Evolutionary conservation across 2,888 invertebrate species (phyloP), one percentile per base, ranked within the genome.

Genomic region (Idaea aversata): DNA sequence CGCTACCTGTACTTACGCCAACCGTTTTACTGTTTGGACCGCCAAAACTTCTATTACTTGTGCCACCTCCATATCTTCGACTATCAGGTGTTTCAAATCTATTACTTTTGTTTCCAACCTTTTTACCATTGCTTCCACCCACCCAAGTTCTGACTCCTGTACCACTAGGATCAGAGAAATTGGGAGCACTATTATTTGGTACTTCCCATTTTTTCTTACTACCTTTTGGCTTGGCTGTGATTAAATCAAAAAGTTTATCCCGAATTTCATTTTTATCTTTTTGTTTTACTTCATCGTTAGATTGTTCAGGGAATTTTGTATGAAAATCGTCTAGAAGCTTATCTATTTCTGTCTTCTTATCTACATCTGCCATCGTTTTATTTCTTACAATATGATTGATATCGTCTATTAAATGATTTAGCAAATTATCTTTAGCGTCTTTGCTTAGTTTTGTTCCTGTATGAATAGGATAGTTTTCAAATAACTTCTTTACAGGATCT

Each of bases 391-490:
- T 10, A 7, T 10, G 47, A 2, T 47, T 47, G 4, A 47, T 10
- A 10, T 47, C 47, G 7, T 47, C 47, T 6, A 47, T 10, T 10
- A 47, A 47, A 10, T 10, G 7, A 10, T 47, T 47, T 6, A 47
- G 47, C 47, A 47, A 47, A 57, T 79, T 77, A 6, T 77, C 73
- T 68, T 76, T 81, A 47, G 79, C 63, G 62, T 77, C 69, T 68
- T 80, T 76, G 5, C 72, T 70, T n/a, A 75, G 66, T 6, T 68
- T 63, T 5, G 86, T 73, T 69, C 74, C 72, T 57, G 65, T 69
- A 61, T 76, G 72, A 25, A 87, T 65, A 59, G 71, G 65, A 15
- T 82, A 74, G 63, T 75, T 80, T 13, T 82, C 80, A 57, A 47
- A 47, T 47, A 47, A 47, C 47, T 47, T 47, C 13, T 47, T 47